phyloP scores from a whole-genome alignment of 1,140 invertebrate species.

The Brachionus calyciflorus region DNA sequence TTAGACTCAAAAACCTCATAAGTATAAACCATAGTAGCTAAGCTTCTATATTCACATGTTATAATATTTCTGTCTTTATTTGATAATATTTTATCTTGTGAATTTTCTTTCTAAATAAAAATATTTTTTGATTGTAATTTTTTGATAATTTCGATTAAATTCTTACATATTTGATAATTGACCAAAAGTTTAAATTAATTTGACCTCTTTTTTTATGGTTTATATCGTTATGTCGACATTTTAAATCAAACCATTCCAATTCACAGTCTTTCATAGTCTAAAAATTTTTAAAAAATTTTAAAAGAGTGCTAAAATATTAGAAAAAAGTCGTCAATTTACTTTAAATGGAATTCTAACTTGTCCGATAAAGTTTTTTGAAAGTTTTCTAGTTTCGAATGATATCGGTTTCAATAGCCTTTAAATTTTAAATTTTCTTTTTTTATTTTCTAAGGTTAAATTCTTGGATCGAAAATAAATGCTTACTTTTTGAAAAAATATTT shows the following conservation, averaged over 20 bases:
- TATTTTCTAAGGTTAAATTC: too few species aligned
- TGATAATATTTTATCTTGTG: too few species aligned
- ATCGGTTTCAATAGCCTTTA: too few species aligned
- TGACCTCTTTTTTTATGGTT: background rate
- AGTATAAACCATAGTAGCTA: background rate
- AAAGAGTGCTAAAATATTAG: background rate
- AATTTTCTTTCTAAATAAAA: too few species aligned
- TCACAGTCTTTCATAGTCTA: background rate
- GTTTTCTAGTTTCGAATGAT: background rate
- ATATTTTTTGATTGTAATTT: too few species aligned
- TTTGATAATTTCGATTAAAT: too few species aligned
- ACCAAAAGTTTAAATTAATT: background rate
- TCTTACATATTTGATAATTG: too few species aligned
- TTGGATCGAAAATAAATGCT: too few species aligned
- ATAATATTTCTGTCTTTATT: background rate
- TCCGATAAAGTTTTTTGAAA: background rate
- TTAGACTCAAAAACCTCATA: background rate
- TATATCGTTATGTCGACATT: background rate
- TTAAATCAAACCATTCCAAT: background rate
- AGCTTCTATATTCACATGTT: background rate
- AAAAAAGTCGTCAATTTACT: background rate
- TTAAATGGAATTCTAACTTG: background rate
- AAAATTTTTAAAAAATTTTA: background rate
- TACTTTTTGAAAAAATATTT: too few species aligned
- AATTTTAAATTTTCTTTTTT: too few species aligned